These are phyloP conservation scores for Myotis vivesi DNA, from an alignment of 2,797 vertebrate genomes.

Conservation along the genomic window DNA sequence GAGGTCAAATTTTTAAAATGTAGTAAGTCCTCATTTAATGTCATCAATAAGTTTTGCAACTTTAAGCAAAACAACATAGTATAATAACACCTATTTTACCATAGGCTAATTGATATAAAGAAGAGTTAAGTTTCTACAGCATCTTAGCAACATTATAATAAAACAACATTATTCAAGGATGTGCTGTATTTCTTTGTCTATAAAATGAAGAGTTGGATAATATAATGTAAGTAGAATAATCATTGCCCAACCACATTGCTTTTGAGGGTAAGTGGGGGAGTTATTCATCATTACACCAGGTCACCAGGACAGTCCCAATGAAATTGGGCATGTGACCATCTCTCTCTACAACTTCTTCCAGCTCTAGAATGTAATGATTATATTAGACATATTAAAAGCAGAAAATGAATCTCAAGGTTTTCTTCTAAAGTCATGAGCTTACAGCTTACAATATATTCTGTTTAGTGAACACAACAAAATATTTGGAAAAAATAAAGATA, in stretches of 20 bases:
- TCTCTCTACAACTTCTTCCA: background rate
- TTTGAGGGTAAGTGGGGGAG: background rate
- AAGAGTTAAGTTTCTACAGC: background rate
- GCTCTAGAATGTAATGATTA: background rate
- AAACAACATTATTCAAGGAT: background rate
- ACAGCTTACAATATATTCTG: background rate
- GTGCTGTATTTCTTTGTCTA: background rate
- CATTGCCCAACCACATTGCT: background rate
- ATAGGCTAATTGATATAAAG: background rate
- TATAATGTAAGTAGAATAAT: background rate
- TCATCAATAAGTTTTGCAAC: background rate
- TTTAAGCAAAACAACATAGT: background rate
- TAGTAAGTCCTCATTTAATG: background rate
- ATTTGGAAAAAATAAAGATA: constrained; percentile 1
- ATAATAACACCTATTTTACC: background rate
- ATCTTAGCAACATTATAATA: background rate
- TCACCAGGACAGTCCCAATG: background rate
- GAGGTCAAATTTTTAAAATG: background rate
- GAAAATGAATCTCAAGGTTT: background rate
- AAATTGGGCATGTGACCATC: background rate
- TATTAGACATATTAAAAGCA: background rate
- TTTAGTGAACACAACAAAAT: constrained; percentile 1
- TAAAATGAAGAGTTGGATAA: constrained; percentile 11
- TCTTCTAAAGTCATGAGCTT: background rate
- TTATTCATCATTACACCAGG: background rate